Conservation (phyloP, 2,888 invertebrate species). For the Brachyptera risi region DNA sequence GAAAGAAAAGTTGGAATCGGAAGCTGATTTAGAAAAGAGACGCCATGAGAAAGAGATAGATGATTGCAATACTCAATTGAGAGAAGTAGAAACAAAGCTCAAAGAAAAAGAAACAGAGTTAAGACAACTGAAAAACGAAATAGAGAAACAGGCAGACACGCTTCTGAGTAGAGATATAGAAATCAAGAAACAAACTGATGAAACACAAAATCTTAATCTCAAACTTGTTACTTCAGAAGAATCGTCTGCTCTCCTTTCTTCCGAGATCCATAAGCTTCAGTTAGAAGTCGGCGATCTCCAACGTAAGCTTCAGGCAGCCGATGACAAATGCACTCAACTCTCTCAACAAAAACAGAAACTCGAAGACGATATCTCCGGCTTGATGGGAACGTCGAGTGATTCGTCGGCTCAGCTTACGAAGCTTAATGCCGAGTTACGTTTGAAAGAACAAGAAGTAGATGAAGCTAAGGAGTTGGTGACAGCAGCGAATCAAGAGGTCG, state of each 20-base stretch:
- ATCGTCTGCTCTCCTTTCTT: constrained; percentile 54
- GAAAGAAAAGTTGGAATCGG: constrained; percentile 30
- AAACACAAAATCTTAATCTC: constrained; percentile 36
- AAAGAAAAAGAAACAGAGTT: constrained; percentile 30
- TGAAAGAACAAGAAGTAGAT: constrained; percentile 50
- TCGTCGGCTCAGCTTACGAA: constrained; percentile 56
- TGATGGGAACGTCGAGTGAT: constrained; percentile 56
- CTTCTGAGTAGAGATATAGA: constrained; percentile 23
- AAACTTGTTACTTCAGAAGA: constrained; percentile 45
- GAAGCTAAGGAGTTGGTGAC: constrained; percentile 36
- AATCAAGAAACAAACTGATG: constrained; percentile 21
- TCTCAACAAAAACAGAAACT: constrained; percentile 41
- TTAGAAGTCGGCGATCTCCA: constrained; percentile 50
- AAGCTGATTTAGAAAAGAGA: constrained; percentile 29
- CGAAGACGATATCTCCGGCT: constrained; percentile 48
- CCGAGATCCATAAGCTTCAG: constrained; percentile 47
- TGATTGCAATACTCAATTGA: constrained; percentile 31
- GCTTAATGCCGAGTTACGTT: constrained; percentile 53
- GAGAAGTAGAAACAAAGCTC: constrained; percentile 26
- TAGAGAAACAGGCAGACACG: constrained; percentile 29
- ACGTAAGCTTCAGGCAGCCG: constrained; percentile 32
- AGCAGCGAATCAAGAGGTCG: constrained; percentile 34
- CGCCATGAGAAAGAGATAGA: constrained; percentile 28
- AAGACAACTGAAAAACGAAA: constrained; percentile 26
- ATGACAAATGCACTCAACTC: constrained; percentile 33